These are phyloP conservation scores for Crossaster papposus DNA, from an alignment of 53 echinoderm and acorn worm genomes.

Conservation along the genomic window DNA sequence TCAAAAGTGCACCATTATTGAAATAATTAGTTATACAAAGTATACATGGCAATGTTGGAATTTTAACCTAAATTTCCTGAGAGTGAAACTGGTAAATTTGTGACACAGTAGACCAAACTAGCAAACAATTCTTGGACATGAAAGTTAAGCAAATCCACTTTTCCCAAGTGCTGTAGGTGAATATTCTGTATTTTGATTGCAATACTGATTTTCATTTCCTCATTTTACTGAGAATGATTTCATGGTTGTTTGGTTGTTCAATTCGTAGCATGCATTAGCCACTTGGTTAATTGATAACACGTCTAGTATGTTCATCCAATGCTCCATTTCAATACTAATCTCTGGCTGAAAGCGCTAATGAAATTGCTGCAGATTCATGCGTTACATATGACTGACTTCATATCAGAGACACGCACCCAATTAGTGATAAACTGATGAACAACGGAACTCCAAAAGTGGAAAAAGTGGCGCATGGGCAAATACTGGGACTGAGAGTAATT, in stretches of 20 bases:
- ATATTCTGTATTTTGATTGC: background rate
- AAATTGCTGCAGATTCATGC: conserved; percentile 1
- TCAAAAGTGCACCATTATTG: too few relatives aligned
- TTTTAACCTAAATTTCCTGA: too few relatives aligned
- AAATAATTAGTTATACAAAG: too few relatives aligned
- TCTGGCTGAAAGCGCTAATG: background rate
- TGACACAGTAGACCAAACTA: too few relatives aligned
- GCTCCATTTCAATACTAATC: background rate
- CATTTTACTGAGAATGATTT: background rate
- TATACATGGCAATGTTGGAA: too few relatives aligned
- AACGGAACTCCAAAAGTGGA: background rate
- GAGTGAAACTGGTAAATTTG: too few relatives aligned
- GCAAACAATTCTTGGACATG: too few relatives aligned
- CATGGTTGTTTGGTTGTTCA: background rate
- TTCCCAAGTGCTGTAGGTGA: too few relatives aligned
- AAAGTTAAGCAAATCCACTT: too few relatives aligned
- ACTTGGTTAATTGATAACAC: conserved; percentile 5
- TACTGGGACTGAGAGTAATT: conserved; percentile 1
- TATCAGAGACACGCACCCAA: conserved; percentile 2
- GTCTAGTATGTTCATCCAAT: background rate
- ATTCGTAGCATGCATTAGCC: background rate
- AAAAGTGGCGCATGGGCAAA: background rate
- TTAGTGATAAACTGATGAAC: background rate
- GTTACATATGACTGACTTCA: conserved; percentile 1
- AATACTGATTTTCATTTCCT: background rate